These are phyloP conservation scores for Oryzias sinensis DNA, from an alignment of 2,797 vertebrate species.

Conservation along the genomic window DNA sequence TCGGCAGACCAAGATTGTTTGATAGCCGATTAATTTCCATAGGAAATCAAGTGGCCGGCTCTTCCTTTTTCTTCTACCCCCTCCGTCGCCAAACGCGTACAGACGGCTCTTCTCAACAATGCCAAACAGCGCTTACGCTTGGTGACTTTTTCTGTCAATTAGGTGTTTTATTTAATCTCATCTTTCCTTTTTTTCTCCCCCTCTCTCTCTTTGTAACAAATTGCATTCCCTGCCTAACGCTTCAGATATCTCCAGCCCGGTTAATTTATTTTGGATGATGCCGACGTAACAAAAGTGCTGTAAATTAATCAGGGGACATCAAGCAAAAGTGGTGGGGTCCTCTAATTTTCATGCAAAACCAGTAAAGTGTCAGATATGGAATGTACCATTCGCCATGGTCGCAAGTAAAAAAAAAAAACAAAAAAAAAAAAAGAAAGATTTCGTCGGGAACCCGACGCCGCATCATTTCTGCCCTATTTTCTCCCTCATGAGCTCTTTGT, in stretches of 20 bases:
- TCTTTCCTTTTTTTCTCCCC: constrained; percentile 64
- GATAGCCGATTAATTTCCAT: constrained; percentile 99
- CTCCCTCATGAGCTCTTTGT: constrained; percentile 86
- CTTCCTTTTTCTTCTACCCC: constrained; percentile 60
- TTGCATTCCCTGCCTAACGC: constrained; percentile 41
- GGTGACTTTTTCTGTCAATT: constrained; percentile 91
- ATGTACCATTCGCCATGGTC: constrained; percentile 91
- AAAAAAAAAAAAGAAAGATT: constrained; percentile 83
- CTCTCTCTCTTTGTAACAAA: constrained; percentile 48
- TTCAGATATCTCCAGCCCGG: constrained; percentile 71
- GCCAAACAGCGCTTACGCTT: constrained; percentile 78
- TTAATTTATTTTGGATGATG: constrained; percentile 81
- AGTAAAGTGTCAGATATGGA: constrained; percentile 95
- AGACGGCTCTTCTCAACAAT: constrained; percentile 51
- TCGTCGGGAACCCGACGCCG: constrained; percentile 40
- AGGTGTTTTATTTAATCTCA: constrained; percentile 87
- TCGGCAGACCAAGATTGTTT: constrained; percentile 98
- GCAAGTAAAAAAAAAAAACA: constrained; percentile 91
- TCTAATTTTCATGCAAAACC: constrained; percentile 94
- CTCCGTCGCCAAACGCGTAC: constrained; percentile 41
- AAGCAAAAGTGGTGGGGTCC: constrained; percentile 69
- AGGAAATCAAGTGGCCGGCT: constrained; percentile 98
- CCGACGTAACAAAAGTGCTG: constrained; percentile 80
- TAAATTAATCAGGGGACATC: constrained; percentile 89
- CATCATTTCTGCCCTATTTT: constrained; percentile 87